Base-by-base conservation (phyloP, 2,113 vertebrate genomes). In the Urocitellus parryii region DNA sequence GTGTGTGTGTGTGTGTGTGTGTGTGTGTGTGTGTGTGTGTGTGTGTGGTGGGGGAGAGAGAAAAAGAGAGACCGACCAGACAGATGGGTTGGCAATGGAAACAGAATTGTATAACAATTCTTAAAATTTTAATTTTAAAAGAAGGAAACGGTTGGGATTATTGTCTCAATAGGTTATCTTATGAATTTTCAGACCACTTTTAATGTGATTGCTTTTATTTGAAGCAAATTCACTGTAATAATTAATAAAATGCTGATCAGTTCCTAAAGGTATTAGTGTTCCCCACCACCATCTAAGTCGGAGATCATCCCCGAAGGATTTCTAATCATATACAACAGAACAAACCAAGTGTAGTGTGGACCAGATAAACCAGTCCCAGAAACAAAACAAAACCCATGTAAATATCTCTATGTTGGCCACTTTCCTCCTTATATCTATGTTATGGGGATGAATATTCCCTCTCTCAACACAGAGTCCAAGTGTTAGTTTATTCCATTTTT, bases 91-190 rank as follows among this genome's bases (percentile, higher is more conserved):
- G 61, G 56, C 73, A 56, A 87, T 56, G 13, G 84, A 84, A 76
- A 83, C 14, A 86, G 20, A 81, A 94, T 24, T 91, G 70, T 65
- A 84, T 61, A 87, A 73, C 11, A 51, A 56, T 74, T 96, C 45
- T 91, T 86, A 86, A 88, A 83, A 48, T 63, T 65, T 61, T 79
- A 86, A 81, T 73, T 94, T 48, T 61, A 80, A 65, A 95, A 27
- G 45, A 12, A 91, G n/a, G 82, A 93, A 90, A 20, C 8, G 16
- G 18, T 61, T 86, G 7, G 22, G 32, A 87, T 89, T 73, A 58
- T 67, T 81, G 89, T 92, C 25, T 70, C n/a, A 63, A 63, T 63
- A 76, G 80, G 34, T 82, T 65, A 74, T 68, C 37, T 22, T 53
- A 39, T 87, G 48, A 90, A 78, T 95, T 92, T 95, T 80, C 58